phyloP scores from a whole-genome alignment of 2,113 vertebrate species.

The Oceanodroma tethys region DNA sequence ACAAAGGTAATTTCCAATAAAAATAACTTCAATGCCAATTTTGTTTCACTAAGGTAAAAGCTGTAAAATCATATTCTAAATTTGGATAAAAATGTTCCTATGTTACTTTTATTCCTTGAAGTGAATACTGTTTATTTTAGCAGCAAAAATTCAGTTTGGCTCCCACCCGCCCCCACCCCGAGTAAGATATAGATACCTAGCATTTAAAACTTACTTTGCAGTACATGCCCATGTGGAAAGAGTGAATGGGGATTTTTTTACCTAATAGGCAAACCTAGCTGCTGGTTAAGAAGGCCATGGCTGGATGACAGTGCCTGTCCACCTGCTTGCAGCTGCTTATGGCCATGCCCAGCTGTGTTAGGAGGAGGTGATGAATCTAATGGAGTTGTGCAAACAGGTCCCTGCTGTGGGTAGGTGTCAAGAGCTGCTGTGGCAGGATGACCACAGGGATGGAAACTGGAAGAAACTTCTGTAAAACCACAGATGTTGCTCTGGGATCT shows the following conservation, averaged over 20 bases:
- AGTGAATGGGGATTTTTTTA: not conserved
- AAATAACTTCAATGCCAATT: not conserved
- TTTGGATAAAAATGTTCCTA: not conserved
- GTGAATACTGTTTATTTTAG: not conserved
- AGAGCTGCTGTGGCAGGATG: not conserved
- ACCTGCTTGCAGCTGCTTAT: not conserved
- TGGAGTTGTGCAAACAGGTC: not conserved
- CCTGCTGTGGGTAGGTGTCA: not conserved
- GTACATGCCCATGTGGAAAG: not conserved
- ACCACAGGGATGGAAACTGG: not conserved
- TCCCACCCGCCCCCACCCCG: fast-evolving
- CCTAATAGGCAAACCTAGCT: not conserved
- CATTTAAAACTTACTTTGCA: not conserved
- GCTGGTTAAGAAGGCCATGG: not conserved
- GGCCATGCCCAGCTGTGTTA: fast-evolving
- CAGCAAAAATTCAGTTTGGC: not conserved
- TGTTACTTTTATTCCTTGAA: not conserved
- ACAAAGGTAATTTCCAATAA: not conserved
- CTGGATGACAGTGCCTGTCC: fast-evolving
- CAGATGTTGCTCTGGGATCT: fast-evolving
- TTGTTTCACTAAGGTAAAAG: not conserved
- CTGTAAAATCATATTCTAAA: not conserved
- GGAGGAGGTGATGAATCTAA: fast-evolving
- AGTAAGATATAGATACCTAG: not conserved
- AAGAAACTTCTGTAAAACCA: not conserved